Evolutionary conservation across 2,888 invertebrate species (phyloP), one percentile per base, ranked within the genome.

Genomic region (Villa cingulata): DNA sequence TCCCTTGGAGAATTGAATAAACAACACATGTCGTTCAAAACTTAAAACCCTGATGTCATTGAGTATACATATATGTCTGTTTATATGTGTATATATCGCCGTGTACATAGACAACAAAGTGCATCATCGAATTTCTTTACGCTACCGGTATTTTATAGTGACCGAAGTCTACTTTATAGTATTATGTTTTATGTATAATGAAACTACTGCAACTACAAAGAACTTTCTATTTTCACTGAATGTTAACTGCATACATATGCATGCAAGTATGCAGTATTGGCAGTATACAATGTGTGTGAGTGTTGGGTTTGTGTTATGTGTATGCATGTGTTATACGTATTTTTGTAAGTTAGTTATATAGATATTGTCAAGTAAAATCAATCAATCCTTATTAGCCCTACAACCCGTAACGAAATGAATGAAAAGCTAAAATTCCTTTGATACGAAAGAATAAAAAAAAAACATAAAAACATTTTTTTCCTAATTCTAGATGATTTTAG

Each of bases 11-110:
- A 51, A 49, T 48, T 52, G 56, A 55, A 55, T 54, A 53, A 56
- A 59, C 57, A 57, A 55, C 56, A 55, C 55, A 55, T 57, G 57
- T 55, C 55, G 51, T 52, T 52, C 51, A 51, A 53, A 49, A 38
- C 39, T 47, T 41, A 48, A 52, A 52, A 48, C 49, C 48, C 45
- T 41, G 45, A 49, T 47, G 47, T 49, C 51, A 51, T 41, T 37
- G 42, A 42, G 39, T n/a, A n/a, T n/a, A n/a, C n/a, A n/a, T n/a
- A n/a, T n/a, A n/a, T n/a, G n/a, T n/a, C n/a, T n/a, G n/a, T n/a
- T n/a, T n/a, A n/a, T n/a, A n/a, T n/a, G n/a, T n/a, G n/a, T n/a
- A n/a, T n/a, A n/a, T n/a, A n/a, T n/a, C n/a, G n/a, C n/a, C n/a
- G n/a, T n/a, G n/a, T n/a, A n/a, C 18, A 44, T 19, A 38, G 44